Percentiles rank a stretch among this genome's conserved stretches.
phyloP scores from a whole-genome alignment of 2,888 invertebrate genomes.

The Acrobeloides nanus region DNA sequence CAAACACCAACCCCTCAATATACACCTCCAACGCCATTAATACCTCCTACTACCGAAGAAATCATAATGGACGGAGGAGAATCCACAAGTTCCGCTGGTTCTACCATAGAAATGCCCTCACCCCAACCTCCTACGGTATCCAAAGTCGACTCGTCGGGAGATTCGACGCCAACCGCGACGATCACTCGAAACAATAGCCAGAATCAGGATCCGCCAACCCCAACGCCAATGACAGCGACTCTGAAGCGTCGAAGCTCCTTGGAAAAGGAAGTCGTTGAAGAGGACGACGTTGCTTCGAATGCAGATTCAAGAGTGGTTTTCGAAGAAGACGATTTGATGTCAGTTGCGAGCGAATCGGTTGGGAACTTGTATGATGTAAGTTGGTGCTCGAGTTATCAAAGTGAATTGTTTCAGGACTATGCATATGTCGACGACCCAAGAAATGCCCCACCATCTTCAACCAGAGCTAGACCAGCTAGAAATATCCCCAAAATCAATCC shows the following conservation, averaged over 20 bases:
- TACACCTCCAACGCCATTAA: too few relatives aligned
- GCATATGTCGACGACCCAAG: constrained; percentile 8
- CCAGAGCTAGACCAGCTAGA: background rate
- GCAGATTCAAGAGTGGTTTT: constrained; percentile 18
- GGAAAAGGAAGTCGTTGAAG: constrained; percentile 4
- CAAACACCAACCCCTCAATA: too few relatives aligned
- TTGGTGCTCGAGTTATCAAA: background rate
- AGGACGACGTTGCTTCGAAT: constrained; percentile 5
- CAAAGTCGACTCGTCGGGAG: too few relatives aligned
- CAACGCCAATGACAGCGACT: too few relatives aligned
- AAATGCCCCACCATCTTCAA: too few relatives aligned
- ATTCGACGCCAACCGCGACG: too few relatives aligned
- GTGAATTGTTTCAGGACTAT: constrained; percentile 13
- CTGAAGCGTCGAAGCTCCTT: too few relatives aligned
- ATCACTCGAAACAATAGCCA: background rate
- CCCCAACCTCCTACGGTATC: too few relatives aligned
- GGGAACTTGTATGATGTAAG: constrained; percentile 28
- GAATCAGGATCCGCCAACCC: background rate
- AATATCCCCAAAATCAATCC: too few relatives aligned
- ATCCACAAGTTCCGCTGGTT: constrained; percentile 17
- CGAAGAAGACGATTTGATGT: constrained; percentile 42
- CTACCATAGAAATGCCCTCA: too few relatives aligned
- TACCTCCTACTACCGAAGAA: constrained; percentile 6
- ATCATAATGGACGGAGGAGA: constrained; percentile 58
- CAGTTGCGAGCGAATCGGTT: constrained; percentile 26